phyloP scores from a whole-genome alignment of 2,797 vertebrate species.

The Bradypodion pumilum region DNA sequence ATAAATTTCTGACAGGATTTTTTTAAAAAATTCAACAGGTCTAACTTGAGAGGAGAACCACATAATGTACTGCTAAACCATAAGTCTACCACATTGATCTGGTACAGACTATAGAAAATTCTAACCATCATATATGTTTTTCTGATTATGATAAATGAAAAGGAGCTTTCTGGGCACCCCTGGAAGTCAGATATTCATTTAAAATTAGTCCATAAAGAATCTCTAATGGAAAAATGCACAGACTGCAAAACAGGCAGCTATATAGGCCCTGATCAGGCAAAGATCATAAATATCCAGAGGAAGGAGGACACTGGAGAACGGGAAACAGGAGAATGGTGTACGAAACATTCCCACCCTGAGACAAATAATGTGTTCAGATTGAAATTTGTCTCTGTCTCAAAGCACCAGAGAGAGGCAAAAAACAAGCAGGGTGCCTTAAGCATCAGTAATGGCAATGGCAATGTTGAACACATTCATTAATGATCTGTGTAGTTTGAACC shows the following conservation, averaged over 20 bases:
- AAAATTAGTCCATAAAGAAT: background rate
- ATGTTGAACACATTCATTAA: constrained; percentile 25
- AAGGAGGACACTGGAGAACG: background rate
- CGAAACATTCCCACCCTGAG: background rate
- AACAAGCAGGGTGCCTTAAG: constrained; percentile 8
- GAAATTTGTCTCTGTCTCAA: constrained; percentile 20
- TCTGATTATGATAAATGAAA: background rate
- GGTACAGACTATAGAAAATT: background rate
- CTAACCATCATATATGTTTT: background rate
- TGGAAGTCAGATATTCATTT: background rate
- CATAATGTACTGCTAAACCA: background rate
- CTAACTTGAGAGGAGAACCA: background rate
- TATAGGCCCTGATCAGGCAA: background rate
- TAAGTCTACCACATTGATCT: background rate
- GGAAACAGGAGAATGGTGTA: background rate
- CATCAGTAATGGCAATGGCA: constrained; percentile 27
- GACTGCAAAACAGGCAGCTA: background rate
- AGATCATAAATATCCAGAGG: background rate
- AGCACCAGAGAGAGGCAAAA: constrained; percentile 23
- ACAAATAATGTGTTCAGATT: constrained; percentile 6
- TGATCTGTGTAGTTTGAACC: constrained; percentile 37
- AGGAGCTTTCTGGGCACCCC: background rate
- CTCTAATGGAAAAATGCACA: background rate
- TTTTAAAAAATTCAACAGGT: background rate
- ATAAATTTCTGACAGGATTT: too few species aligned